Percentiles rank a stretch among this genome's conserved stretches.
These are phyloP conservation scores for Carassius auratus DNA, from an alignment of 2,113 vertebrate genomes.

Conservation along the genomic window DNA sequence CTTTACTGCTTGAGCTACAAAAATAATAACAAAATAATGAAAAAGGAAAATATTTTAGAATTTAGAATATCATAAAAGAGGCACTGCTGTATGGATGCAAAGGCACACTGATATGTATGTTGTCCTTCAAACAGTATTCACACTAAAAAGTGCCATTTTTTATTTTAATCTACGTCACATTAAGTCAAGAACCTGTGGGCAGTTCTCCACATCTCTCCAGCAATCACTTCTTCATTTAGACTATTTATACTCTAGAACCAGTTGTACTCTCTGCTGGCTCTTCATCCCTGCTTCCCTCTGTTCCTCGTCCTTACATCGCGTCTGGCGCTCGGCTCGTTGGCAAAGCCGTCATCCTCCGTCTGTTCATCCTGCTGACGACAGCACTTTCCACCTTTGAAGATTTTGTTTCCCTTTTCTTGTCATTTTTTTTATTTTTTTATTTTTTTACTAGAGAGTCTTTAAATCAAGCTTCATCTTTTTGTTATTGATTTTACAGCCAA, in stretches of 20 bases:
- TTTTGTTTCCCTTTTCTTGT: not conserved
- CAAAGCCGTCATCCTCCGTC: slow-evolving; percentile 3
- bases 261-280: slow-evolving; percentile 11
- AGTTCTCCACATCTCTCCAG: not conserved
- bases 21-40: not conserved
- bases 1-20: not conserved
- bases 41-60: not conserved
- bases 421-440: not conserved
- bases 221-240: not conserved
- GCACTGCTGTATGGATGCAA: not conserved
- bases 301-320: not conserved
- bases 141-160: not conserved
- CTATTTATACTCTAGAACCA: slow-evolving; percentile 27
- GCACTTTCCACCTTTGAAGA: slow-evolving; percentile 5
- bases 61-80: not conserved
- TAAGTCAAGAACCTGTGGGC: not conserved
- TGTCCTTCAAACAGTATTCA: not conserved
- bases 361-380: slow-evolving; percentile 16
- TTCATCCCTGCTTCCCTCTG: slow-evolving; percentile 2
- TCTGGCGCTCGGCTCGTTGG: not conserved
- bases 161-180: not conserved
- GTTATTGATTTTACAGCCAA: not conserved
- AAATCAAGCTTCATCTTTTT: not conserved
- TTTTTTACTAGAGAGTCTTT: not conserved
- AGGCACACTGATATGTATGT: not conserved